Evolutionary conservation across 2,888 invertebrate genomes (phyloP).

Genomic region (Nemapogon koenigi): DNA sequence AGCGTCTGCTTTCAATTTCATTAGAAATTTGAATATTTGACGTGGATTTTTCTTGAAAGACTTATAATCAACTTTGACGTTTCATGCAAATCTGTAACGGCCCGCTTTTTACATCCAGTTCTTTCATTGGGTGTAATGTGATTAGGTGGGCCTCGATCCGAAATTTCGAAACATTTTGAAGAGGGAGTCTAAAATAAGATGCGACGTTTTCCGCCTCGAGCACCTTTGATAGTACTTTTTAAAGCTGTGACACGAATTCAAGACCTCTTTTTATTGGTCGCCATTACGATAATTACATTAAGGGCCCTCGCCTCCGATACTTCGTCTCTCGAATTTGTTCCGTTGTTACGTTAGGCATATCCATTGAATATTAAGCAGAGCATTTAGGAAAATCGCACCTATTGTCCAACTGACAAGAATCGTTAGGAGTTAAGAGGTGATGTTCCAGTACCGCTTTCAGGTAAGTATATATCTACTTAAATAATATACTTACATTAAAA

Average conservation of each 20-base stretch:
- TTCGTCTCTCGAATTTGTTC: conserved; percentile 60
- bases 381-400: conserved; percentile 58
- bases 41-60: conserved; percentile 2
- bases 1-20: conserved; percentile 2
- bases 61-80: conserved; percentile 47
- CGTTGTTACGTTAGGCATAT: conserved; percentile 54
- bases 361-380: conserved; percentile 57
- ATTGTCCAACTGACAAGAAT: conserved; percentile 58
- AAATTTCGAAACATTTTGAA: conserved; percentile 11
- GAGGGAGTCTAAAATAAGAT: conserved; percentile 57
- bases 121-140: conserved; percentile 55
- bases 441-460: too few species aligned
- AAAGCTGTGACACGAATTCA: conserved; percentile 58
- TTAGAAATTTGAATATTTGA: conserved; percentile 6
- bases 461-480: too few species aligned
- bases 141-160: conserved; percentile 46
- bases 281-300: conserved; percentile 64
- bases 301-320: conserved; percentile 53
- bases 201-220: conserved; percentile 59
- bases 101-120: conserved; percentile 49
- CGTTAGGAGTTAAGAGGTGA: too few species aligned
- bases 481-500: too few species aligned
- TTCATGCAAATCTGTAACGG: conserved; percentile 57
- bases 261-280: conserved; percentile 60
- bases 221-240: conserved; percentile 61